Evolutionary conservation across 2,888 invertebrate genomes (phyloP), one percentile per base, ranked within the genome.

Genomic region (Patella ulyssiponensis): DNA sequence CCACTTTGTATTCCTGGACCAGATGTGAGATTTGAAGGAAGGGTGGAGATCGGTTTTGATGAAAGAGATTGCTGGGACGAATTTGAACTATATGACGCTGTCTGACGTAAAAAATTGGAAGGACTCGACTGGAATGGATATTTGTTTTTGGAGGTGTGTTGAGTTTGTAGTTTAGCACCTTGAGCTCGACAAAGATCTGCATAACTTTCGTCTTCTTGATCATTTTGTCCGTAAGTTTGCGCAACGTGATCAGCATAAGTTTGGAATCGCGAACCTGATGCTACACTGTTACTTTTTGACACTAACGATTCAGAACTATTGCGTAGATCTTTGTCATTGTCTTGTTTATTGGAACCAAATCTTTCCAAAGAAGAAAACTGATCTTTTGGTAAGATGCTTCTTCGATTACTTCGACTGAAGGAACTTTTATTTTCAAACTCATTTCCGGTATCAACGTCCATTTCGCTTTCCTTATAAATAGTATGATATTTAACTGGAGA

Each of bases 1-100:
- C 83, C 81, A 73, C 79, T 83, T 70, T 81, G 81, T 17, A 23
- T 56, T 15, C 69, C 76, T 11, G 33, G 23, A 58, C 33, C 17
- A 11, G 20, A 20, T 14, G 64, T 23, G 23, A 23, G 20, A 23
- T 23, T 23, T 12, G 20, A 12, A 23, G 20, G 20, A 23, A 64
- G 64, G 23, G 33, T 15, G 15, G 52, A 53, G 44, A 72, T 15
- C 3, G 53, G n/a, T 51, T 51, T 64, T 17, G 74, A 51, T 44
- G 20, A 27, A 12, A 44, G 64, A 44, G 56, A 23, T 33, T 23
- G 56, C 44, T 64, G n/a, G 17, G 20, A 17, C 44, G 53, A n/a
- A 52, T 51, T 51, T 44, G 72, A 72, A 23, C 44, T 72, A 72
- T 44, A 72, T 44, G 72, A 44, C 14, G 20, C n/a, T 27, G 53